Evolutionary conservation across 2,888 invertebrate genomes (phyloP).

Genomic region (Ischnura elegans): DNA sequence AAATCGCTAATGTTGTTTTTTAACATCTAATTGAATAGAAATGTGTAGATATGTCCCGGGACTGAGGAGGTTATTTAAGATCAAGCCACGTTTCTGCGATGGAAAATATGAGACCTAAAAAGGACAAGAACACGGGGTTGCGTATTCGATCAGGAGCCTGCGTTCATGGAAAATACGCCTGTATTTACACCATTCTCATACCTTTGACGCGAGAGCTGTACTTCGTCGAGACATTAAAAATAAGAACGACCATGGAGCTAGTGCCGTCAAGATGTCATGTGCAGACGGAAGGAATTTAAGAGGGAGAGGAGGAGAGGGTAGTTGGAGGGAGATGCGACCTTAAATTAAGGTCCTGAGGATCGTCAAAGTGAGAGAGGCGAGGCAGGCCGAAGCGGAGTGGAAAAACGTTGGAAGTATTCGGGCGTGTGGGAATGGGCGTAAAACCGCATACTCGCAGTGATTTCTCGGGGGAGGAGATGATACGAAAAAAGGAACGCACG

Average conservation of each 20-base stretch:
- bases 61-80: no score
- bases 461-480: not conserved
- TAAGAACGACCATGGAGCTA: not conserved
- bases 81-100: not conserved
- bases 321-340: not conserved
- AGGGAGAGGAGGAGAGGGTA: not conserved
- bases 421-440: slow-evolving; percentile 9
- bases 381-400: not conserved
- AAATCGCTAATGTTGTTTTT: no score
- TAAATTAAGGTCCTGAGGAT: not conserved
- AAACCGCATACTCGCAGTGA: not conserved
- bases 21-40: no score
- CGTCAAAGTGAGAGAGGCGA: not conserved
- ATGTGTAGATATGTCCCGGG: no score
- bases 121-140: not conserved
- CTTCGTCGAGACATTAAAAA: not conserved
- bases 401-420: not conserved
- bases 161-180: not conserved
- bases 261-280: slow-evolving; percentile 8
- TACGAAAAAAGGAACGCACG: not conserved
- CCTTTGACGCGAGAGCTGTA: not conserved
- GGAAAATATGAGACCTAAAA: not conserved
- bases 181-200: not conserved
- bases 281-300: not conserved
- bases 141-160: not conserved